phyloP scores from a whole-genome alignment of 2,113 vertebrate genomes.

The Chaetorhynchus papuensis region DNA sequence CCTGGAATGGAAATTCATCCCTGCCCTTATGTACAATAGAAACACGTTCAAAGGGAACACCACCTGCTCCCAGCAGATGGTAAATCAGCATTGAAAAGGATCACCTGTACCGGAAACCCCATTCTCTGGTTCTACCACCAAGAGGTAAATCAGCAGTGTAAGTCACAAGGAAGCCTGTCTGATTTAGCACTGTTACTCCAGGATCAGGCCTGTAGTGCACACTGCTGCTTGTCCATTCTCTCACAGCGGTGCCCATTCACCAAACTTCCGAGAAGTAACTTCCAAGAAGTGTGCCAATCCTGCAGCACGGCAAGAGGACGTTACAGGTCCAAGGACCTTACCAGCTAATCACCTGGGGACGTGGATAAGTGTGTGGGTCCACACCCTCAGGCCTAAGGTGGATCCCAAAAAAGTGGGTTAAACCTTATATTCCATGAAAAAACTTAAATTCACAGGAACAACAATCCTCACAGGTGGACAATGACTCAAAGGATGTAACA shows the following conservation, averaged over 20 bases:
- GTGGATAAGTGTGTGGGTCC: no score
- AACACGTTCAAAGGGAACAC: conserved; percentile 28
- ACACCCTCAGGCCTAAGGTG: no score
- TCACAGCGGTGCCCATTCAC: not conserved
- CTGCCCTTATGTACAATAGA: conserved; percentile 8
- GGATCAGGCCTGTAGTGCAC: not conserved
- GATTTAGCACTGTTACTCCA: not conserved
- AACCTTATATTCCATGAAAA: no score
- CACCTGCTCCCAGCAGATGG: conserved; percentile 63
- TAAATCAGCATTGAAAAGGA: conserved; percentile 45
- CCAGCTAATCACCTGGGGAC: no score
- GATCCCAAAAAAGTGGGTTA: no score
- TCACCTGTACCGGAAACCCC: conserved; percentile 21
- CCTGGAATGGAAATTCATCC: conserved; percentile 26
- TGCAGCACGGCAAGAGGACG: not conserved
- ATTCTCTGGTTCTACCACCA: not conserved
- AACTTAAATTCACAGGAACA: no score
- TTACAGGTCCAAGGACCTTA: no score
- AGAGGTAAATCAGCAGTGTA: conserved; percentile 11
- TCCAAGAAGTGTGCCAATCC: not conserved
- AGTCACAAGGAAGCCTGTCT: not conserved
- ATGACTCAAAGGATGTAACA: no score
- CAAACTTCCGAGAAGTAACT: not conserved
- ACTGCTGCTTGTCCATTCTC: not conserved
- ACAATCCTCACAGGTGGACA: no score